Percentiles rank a stretch among this genome's conserved stretches.
These are phyloP conservation scores for Chrysolina oricalcia DNA, from an alignment of 2,888 invertebrate genomes.

Conservation along the genomic window DNA sequence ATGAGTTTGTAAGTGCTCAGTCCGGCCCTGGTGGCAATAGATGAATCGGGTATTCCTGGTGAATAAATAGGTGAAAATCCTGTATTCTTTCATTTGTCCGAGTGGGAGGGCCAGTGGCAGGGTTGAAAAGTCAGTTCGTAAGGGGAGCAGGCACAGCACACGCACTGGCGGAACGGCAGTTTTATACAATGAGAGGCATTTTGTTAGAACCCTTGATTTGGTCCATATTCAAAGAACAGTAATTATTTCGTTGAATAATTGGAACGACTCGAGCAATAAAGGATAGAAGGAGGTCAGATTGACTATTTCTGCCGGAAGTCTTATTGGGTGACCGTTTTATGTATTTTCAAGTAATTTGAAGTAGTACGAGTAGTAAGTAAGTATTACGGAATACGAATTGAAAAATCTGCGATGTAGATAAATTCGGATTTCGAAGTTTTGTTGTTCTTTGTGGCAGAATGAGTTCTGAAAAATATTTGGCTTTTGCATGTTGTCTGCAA, in stretches of 20 bases:
- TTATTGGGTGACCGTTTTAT: no score
- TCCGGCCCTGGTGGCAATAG: slow-evolving; percentile 15
- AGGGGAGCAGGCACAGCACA: not conserved
- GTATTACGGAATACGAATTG: no score
- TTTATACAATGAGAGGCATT: not conserved
- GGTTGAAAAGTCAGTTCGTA: slow-evolving; percentile 26
- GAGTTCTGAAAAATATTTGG: not conserved
- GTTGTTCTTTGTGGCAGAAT: no score
- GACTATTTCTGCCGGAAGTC: not conserved
- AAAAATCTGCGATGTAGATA: no score
- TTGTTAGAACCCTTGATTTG: not conserved
- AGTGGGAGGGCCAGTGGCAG: slow-evolving; percentile 19
- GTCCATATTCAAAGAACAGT: not conserved
- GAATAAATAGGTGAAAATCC: slow-evolving; percentile 32
- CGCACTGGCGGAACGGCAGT: not conserved
- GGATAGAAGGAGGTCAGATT: not conserved
- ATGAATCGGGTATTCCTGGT: slow-evolving; percentile 31
- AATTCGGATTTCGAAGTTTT: no score
- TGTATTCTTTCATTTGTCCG: slow-evolving; percentile 22
- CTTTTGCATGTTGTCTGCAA: not conserved
- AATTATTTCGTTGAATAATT: not conserved
- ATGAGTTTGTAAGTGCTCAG: not conserved
- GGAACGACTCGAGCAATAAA: not conserved
- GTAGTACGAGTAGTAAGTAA: no score
- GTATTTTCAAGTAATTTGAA: no score